phyloP scores from a whole-genome alignment of 2,113 vertebrate species.

The Leucosticte australis region DNA sequence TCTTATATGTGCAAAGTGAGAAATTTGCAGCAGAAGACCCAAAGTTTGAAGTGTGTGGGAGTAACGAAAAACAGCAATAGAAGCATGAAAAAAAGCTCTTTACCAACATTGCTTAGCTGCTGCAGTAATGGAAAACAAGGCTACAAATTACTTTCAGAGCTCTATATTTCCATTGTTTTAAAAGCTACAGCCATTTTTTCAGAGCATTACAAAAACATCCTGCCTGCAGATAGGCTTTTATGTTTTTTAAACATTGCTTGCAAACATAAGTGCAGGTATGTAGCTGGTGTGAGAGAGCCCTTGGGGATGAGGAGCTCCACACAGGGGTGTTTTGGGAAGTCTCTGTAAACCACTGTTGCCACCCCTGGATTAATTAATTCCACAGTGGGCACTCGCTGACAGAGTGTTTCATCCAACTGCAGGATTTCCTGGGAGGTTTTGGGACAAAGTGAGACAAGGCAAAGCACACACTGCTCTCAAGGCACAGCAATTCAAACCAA shows the following conservation, averaged over 20 bases:
- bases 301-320: not conserved
- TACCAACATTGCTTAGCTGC: not conserved
- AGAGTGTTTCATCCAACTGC: not conserved
- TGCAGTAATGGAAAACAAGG: not conserved
- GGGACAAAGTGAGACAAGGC: not conserved
- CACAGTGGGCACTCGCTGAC: fast-evolving
- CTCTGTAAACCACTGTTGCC: not conserved
- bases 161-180: not conserved
- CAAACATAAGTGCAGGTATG: not conserved
- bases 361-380: not conserved
- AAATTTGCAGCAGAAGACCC: not conserved
- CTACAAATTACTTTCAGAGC: not conserved
- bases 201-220: not conserved
- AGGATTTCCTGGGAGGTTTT: not conserved
- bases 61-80: not conserved
- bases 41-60: not conserved
- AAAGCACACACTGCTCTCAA: not conserved
- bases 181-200: not conserved
- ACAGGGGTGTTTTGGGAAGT: not conserved
- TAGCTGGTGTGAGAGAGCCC: not conserved
- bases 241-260: not conserved
- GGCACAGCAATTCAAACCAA: not conserved
- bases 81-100: not conserved
- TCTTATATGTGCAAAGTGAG: not conserved
- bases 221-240: not conserved